Conservation (phyloP, 2,113 vertebrate genomes). For the Falco punctatus region DNA sequence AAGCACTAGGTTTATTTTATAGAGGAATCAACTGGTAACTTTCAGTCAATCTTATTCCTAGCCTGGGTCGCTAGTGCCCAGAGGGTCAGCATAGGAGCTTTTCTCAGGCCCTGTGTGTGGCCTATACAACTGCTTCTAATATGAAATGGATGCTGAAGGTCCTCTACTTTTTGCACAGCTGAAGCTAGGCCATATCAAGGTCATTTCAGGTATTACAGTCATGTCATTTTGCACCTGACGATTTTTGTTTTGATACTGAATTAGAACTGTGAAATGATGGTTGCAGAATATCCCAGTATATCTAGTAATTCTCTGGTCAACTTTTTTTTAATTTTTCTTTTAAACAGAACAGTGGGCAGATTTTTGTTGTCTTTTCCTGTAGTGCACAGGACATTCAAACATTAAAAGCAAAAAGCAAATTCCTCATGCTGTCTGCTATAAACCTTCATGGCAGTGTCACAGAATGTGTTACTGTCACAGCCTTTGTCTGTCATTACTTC, state of each 20-base stretch:
- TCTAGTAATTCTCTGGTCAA: not conserved
- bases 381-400: fast-evolving
- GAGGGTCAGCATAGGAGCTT: not conserved
- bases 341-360: not conserved
- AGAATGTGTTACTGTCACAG: not conserved
- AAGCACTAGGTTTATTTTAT: slow-evolving; percentile 9
- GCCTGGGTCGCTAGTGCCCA: not conserved
- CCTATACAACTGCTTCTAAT: not conserved
- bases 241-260: not conserved
- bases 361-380: not conserved
- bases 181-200: not conserved
- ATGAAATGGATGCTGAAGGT: not conserved
- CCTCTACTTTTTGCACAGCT: not conserved
- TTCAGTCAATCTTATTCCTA: not conserved
- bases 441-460: not conserved
- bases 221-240: not conserved
- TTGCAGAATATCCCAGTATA: not conserved
- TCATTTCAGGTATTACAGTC: not conserved
- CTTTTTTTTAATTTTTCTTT: not conserved
- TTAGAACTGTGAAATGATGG: not conserved
- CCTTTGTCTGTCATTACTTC: not conserved
- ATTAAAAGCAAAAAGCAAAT: not conserved
- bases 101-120: not conserved
- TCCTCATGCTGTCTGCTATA: not conserved
- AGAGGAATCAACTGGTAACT: not conserved